Conservation (phyloP, 2,888 invertebrate genomes). For the Melanargia galathea region DNA sequence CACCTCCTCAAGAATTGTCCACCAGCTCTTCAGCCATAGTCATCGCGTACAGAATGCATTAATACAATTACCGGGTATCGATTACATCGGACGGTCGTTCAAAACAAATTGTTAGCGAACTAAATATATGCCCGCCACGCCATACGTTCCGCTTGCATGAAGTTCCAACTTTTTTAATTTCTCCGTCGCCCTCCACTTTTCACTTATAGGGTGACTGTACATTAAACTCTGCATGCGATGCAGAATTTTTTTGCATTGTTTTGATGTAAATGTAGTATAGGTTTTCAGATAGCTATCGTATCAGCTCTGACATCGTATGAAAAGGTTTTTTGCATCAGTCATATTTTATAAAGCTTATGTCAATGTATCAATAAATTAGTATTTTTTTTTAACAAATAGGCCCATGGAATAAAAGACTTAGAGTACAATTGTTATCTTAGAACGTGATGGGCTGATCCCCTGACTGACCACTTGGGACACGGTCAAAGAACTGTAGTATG, state of each 20-base stretch:
- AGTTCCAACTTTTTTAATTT: constrained; percentile 75
- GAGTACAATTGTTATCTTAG: too few relatives aligned
- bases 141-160: constrained; percentile 37
- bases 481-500: too few relatives aligned
- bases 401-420: too few relatives aligned
- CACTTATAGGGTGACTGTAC: constrained; percentile 5
- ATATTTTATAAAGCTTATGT: too few relatives aligned
- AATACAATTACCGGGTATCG: constrained; percentile 40
- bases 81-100: constrained; percentile 40
- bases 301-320: too few relatives aligned
- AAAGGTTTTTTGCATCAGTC: too few relatives aligned
- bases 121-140: constrained; percentile 34
- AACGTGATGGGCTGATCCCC: too few relatives aligned
- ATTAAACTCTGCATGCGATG: neutral
- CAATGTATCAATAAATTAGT: too few relatives aligned
- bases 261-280: too few relatives aligned
- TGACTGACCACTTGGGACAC: too few relatives aligned
- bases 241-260: neutral
- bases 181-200: constrained; percentile 44
- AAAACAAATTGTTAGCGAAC: constrained; percentile 43
- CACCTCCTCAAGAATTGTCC: neutral
- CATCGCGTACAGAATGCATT: constrained; percentile 26
- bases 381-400: too few relatives aligned
- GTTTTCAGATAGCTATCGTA: too few relatives aligned
- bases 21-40: constrained; percentile 1